Percentiles rank a stretch among this genome's conserved stretches.
Evolutionary conservation across 1,140 invertebrate species (phyloP).

Genomic region (Leptopilina clavipes): DNA sequence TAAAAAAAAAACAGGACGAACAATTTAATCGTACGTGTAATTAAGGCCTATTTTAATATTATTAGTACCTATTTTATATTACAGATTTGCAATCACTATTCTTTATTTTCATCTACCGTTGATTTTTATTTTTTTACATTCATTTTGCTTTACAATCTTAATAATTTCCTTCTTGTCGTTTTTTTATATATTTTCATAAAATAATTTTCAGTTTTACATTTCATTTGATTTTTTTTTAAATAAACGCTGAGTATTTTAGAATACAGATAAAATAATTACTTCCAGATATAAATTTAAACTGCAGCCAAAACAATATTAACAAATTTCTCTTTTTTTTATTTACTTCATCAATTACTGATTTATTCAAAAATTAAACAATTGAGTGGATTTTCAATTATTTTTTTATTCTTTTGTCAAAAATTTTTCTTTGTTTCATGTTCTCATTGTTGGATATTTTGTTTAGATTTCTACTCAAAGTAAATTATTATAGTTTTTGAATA

Average conservation of each 20-base stretch:
- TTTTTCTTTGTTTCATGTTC: no score
- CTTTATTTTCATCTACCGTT: not conserved
- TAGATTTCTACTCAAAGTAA: no score
- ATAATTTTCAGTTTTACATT: conserved; percentile 3
- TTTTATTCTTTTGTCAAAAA: not conserved
- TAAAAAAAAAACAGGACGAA: not conserved
- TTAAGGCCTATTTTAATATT: conserved; percentile 13
- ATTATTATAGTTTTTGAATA: no score
- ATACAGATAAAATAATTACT: not conserved
- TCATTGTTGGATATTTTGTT: no score
- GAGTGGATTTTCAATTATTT: not conserved
- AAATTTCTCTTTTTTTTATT: not conserved
- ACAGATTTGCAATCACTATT: conserved; percentile 10
- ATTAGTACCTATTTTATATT: conserved; percentile 17
- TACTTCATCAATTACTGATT: not conserved
- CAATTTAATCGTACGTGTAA: not conserved
- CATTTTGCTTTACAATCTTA: conserved; percentile 7
- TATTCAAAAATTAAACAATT: not conserved
- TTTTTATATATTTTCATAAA: not conserved
- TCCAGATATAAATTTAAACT: conserved; percentile 10
- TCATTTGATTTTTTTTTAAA: not conserved
- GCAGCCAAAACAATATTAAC: conserved; percentile 6
- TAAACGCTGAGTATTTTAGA: not conserved
- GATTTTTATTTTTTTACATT: not conserved
- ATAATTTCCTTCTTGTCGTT: not conserved